Base-by-base conservation (phyloP, 2,113 vertebrate genomes). In the Marcusenius ussheri region DNA sequence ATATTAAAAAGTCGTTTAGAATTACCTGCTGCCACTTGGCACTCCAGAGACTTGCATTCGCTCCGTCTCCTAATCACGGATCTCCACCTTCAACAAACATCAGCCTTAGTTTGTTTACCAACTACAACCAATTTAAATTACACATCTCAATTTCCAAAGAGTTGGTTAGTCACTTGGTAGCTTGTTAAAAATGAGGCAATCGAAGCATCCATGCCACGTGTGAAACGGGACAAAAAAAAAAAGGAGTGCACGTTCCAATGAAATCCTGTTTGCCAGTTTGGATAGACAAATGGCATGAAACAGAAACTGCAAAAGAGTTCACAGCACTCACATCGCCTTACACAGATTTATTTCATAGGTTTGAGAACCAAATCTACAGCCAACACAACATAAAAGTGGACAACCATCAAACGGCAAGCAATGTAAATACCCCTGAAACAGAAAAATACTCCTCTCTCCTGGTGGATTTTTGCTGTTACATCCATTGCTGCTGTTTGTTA, bases 401-500 rank as follows among this genome's bases (percentile, higher is more conserved):
- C 10, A 35, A 56, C 2, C 66, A 17, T 77, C n/a, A n/a, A 51
- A 85, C 42, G 62, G n/a, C 53, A 62, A 39, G 45, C n/a, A 83
- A n/a, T 42, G 24, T 19, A 89, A 49, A 80, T 83, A n/a, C 19
- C 35, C 77, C 77, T 17, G 56, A 45, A 62, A 83, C 83, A 56
- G 47, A 83, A 74, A 70, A 66, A 70, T n/a, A 90, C 83, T 90
- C 50, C 49, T 84, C 53, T 46, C 83, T n/a, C 39, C 21, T 62
- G 50, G 56, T 35, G 5, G 8, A n/a, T 87, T 87, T 84, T 74
- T 31, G 35, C 8, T 58, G 10, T 45, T 39, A 27, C 51, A 62
- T 19, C 51, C 42, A 19, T 56, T 35, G 17, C 83, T 49, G 42
- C 9, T 24, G 42, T 27, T 87, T 87, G 84, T 8, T 15, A 53